phyloP scores from a whole-genome alignment of 1,140 invertebrate genomes.

The Asobara japonica region DNA sequence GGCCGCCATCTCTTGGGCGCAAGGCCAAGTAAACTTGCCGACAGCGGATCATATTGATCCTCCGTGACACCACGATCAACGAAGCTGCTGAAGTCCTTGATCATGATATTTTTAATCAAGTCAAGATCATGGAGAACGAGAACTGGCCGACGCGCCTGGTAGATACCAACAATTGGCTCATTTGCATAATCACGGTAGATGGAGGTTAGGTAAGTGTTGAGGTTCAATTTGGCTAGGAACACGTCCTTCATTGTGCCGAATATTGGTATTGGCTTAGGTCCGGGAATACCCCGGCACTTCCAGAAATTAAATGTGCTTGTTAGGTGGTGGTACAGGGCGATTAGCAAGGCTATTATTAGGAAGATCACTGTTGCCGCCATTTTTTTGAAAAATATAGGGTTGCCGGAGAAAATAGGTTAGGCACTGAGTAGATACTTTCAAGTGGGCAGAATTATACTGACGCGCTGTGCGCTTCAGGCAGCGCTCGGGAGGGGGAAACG shows the following conservation, averaged over 20 bases:
- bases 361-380: not conserved
- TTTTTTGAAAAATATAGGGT: too few species aligned
- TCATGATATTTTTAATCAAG: slow-evolving; percentile 63
- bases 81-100: slow-evolving; percentile 66
- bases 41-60: slow-evolving; percentile 51
- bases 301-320: slow-evolving; percentile 19
- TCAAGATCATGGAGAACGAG: slow-evolving; percentile 61
- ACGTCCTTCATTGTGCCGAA: slow-evolving; percentile 24
- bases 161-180: slow-evolving; percentile 30
- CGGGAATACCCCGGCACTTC: not conserved
- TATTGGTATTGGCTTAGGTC: slow-evolving; percentile 24
- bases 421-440: too few species aligned
- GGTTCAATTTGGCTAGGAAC: not conserved
- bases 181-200: slow-evolving; percentile 17
- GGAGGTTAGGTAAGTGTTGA: not conserved
- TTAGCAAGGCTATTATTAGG: not conserved
- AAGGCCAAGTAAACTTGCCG: slow-evolving; percentile 53
- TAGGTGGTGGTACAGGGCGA: slow-evolving; percentile 15
- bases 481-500: too few species aligned
- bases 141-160: slow-evolving; percentile 44
- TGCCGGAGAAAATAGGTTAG: too few species aligned
- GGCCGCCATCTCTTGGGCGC: slow-evolving; percentile 29
- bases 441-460: too few species aligned
- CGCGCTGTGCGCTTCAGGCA: too few species aligned
- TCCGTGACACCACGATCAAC: slow-evolving; percentile 53